Base-by-base conservation (phyloP, 2,113 vertebrate species). In the Corythornis vintsioides region DNA sequence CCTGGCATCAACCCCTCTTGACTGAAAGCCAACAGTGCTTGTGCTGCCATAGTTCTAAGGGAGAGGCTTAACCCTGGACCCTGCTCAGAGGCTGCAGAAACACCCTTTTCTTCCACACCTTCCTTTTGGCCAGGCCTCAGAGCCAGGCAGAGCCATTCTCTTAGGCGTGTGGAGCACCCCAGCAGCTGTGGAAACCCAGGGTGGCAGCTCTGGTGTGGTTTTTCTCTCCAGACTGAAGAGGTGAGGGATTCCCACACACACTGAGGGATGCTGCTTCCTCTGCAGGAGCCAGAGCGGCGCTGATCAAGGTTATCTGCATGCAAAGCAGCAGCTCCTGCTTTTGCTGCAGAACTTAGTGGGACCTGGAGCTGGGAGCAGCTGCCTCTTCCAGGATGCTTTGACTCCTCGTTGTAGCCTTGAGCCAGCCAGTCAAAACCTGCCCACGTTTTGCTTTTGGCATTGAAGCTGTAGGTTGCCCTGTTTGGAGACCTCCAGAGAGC, bases 351-450 rank as follows among this genome's bases (percentile, higher is more conserved):
- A 92, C 71, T 88, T 90, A 83, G 67, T 74, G 85, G 48, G 79
- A 95, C 69, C 22, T 2, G 0, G 78, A 85, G 84, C 78, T n/a
- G 21, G 82, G 67, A 94, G 90, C 92, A 96, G 92, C 94, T 95
- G 82, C 74, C 91, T 96, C 71, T 88, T 94, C 80, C 67, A 56
- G 56, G 85, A 83, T 86, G 88, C 94, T 95, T 66, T 95, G 75
- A 70, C 92, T 95, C 82, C 72, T 94, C 3, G 2, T 89, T 95
- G 64, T 94, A 95, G 94, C 95, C 83, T 96, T 95, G 88, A 95
- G 92, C 92, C 88, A 96, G 56, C 94, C 93, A 96, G 95, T 95
- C 90, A 95, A 83, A 96, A 95, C 92, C 93, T 96, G 93, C 95
- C 94, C 92, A 95, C 79, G 13, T 91, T 94, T 82, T 91, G 85